Base-by-base conservation (phyloP, 23 tunicate genomes). In the Aplidium turbinatum region DNA sequence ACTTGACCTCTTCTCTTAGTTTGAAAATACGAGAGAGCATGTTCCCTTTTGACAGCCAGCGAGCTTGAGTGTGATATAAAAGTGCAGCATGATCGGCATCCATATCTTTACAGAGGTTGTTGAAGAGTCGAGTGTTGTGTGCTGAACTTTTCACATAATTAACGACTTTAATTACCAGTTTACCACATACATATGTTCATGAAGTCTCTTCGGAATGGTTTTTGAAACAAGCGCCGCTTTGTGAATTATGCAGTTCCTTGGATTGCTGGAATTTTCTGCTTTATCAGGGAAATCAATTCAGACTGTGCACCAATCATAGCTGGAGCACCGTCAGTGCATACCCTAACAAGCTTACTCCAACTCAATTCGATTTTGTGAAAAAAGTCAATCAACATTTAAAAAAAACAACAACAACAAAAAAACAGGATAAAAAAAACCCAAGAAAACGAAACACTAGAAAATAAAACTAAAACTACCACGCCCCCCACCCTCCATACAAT, bases 261-360 rank as follows among this genome's bases (percentile, higher is more conserved):
- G 33, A 58, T 58, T 62, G 33, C 76, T 77, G 56, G 76, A 64
- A 64, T 64, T 77, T 77, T 64, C 56, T 63, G 76, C 76, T 77
- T 64, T 64, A 77, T 23, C 3, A 63, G 57, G 76, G 33, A 35
- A 35, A 77, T 35, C 57, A 64, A 77, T 65, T 57, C 74, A 65
- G 76, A 64, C 24, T 63, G 64, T 64, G 76, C 75, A 64, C 82
- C 73, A 64, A 63, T 26, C 77, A 71, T 71, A 35, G 77, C 77
- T 22, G n/a, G n/a, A n/a, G n/a, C n/a, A 61, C 80, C 80, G 30
- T 58, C 80, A 62, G 80, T 61, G 74, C 80, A 74, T 4, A 74
- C 47, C 3, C 70, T 51, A 31, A 63, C 70, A 30, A 63, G 47
- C 50, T 63, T 30, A 63, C 51, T 63, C 47, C 72, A 74, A 29